Percentiles rank a stretch among this genome's conserved stretches.
These are phyloP conservation scores for Ascaphus truei DNA, from an alignment of 2,113 vertebrate species.

Conservation along the genomic window DNA sequence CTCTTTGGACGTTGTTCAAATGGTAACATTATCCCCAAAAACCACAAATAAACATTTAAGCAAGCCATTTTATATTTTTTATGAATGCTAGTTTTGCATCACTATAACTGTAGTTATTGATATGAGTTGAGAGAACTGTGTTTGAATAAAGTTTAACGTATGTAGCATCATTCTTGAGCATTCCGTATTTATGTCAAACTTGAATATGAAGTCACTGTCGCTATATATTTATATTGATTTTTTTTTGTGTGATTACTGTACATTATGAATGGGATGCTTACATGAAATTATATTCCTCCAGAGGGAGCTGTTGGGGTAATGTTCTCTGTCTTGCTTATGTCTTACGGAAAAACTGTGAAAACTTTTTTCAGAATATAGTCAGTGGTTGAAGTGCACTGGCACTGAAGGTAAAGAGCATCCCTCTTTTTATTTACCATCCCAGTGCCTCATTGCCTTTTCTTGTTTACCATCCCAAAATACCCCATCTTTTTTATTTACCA, in stretches of 20 bases:
- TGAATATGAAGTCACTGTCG: too few relatives aligned
- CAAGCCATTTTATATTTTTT: background rate
- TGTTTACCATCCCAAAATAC: too few relatives aligned
- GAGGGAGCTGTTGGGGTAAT: background rate
- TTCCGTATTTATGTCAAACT: too few relatives aligned
- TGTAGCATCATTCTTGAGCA: background rate
- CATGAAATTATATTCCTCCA: background rate
- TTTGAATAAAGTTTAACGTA: background rate
- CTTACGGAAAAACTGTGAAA: background rate
- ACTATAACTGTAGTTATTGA: background rate
- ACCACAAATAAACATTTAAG: conserved; percentile 1
- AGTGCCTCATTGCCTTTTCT: too few relatives aligned
- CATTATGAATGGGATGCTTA: background rate
- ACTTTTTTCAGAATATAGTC: too few relatives aligned
- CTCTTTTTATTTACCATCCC: too few relatives aligned
- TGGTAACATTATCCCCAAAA: background rate
- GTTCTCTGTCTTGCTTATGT: background rate
- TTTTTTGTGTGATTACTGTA: too few relatives aligned
- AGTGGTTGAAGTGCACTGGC: too few relatives aligned
- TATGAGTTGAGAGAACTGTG: background rate
- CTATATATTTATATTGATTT: too few relatives aligned
- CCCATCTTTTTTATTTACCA: too few relatives aligned
- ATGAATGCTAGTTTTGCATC: background rate
- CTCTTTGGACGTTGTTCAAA: background rate
- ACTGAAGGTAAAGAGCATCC: too few relatives aligned